Evolutionary conservation across 2,797 vertebrate genomes (phyloP), one percentile per base, ranked within the genome.

Genomic region (Diplodus puntazzo): DNA sequence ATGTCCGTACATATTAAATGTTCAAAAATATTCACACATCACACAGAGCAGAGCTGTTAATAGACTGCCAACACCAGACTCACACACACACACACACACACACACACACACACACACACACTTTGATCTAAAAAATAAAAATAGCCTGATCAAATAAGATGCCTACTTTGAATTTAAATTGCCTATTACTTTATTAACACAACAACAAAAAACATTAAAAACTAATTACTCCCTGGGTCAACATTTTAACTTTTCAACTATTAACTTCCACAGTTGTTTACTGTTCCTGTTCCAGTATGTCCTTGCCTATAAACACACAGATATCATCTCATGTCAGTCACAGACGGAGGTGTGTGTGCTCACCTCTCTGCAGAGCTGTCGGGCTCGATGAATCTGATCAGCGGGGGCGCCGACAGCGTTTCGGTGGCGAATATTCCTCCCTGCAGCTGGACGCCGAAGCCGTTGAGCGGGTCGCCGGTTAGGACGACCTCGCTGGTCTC

Each of bases 311-410:
- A 45, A 30, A 30, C 30, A 30, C 30, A 34, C 34, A 2, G 34
- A 10, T 10, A 10, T 39, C 34, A 39, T 5, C 1, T 5, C 3
- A 3, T 4, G 30, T 30, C 3, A 30, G 30, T 30, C 30, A 5
- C 30, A 30, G 30, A 5, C 30, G 30, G 5, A 30, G 30, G 30
- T 8, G 34, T 34, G 34, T 23, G 45, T 10, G 57, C 95, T 96
- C 93, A 99, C 98, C 97, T 97, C 94, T 99, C 98, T 10, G 98
- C 98, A 0, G 98, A 97, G 89, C 98, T 99, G 96, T 99, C 98
- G 0, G 98, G 97, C 87, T 98, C 97, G 16, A 99, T 98, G 92
- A 99, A 99, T 54, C 97, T 93, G 84, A 99, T 95, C 5, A 99
- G 96, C 0, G 98, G 98, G 0, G 98, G 97, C 1, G 97, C 96